Conservation (phyloP, 2,113 vertebrate genomes). For the Dasyurus viverrinus region DNA sequence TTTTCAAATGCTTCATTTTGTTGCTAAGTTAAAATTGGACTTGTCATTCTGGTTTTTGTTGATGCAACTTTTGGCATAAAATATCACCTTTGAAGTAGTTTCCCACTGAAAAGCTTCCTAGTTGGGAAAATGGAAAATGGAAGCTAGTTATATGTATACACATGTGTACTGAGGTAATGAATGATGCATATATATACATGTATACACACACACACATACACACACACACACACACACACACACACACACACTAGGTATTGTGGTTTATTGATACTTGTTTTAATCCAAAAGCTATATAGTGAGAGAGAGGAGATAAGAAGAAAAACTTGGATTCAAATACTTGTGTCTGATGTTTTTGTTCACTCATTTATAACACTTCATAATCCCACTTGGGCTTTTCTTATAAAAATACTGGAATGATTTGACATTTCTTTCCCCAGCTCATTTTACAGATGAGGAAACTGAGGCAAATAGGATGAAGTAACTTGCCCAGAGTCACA, state of each 20-base stretch:
- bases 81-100: background rate
- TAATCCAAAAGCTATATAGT: background rate
- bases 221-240: too few relatives aligned
- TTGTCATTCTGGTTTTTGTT: background rate
- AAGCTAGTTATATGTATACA: background rate
- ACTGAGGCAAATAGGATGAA: too few relatives aligned
- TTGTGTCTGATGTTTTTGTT: too few relatives aligned
- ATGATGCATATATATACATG: too few relatives aligned
- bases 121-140: slow-evolving; percentile 7
- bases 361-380: too few relatives aligned
- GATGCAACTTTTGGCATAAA: background rate
- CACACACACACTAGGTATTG: background rate
- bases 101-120: background rate
- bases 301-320: background rate
- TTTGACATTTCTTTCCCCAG: too few relatives aligned
- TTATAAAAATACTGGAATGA: too few relatives aligned
- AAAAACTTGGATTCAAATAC: background rate
- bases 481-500: too few relatives aligned
- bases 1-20: background rate
- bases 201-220: too few relatives aligned
- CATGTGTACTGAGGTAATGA: accelerated
- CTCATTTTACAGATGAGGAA: too few relatives aligned
- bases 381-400: too few relatives aligned
- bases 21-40: background rate
- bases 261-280: background rate